These are phyloP conservation scores for Octonoba sinensis DNA, from an alignment of 2,888 invertebrate species.

Conservation along the genomic window DNA sequence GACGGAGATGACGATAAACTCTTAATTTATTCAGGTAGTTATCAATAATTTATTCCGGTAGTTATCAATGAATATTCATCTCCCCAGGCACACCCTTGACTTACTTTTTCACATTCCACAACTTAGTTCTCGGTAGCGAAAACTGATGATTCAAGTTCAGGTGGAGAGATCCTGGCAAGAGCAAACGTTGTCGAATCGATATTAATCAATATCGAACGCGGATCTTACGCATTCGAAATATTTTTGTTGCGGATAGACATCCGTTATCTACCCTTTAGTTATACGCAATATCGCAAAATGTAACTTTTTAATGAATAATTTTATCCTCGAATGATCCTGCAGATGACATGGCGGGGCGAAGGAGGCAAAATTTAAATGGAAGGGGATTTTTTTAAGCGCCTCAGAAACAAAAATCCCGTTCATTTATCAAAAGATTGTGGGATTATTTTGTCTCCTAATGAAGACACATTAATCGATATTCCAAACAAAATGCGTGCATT, in stretches of 20 bases:
- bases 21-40: too few relatives aligned
- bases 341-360: background rate
- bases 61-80: too few relatives aligned
- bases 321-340: constrained; percentile 10
- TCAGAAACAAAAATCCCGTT: constrained; percentile 1
- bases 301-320: constrained; percentile 17
- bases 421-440: constrained; percentile 21
- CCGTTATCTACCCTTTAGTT: constrained; percentile 3
- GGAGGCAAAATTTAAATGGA: constrained; percentile 13
- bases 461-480: constrained; percentile 1
- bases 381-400: constrained; percentile 1
- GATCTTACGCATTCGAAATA: background rate
- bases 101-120: too few relatives aligned
- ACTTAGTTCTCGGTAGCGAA: too few relatives aligned
- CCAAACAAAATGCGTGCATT: constrained; percentile 9
- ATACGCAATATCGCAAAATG: background rate
- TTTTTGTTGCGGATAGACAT: constrained; percentile 2
- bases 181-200: background rate
- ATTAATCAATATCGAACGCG: constrained; percentile 6
- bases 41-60: too few relatives aligned
- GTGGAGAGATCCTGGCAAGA: too few relatives aligned
- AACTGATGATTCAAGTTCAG: too few relatives aligned
- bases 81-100: too few relatives aligned
- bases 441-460: constrained; percentile 11
- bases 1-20: too few relatives aligned